phyloP scores from a whole-genome alignment of 2,888 invertebrate genomes.

The Caenorhabditis becei region DNA sequence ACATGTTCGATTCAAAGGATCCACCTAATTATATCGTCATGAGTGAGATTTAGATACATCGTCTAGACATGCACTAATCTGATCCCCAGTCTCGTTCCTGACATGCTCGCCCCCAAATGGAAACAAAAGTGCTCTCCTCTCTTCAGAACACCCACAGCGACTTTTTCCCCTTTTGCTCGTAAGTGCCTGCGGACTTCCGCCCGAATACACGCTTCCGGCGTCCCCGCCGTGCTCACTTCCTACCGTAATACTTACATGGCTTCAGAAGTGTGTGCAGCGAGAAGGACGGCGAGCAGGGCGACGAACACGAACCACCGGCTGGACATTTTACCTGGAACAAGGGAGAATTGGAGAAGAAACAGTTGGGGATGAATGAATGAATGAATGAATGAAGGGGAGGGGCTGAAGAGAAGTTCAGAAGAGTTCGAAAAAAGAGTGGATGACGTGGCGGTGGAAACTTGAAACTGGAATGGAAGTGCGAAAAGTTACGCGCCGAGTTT shows the following conservation, averaged over 20 bases:
- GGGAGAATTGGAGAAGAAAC: neutral
- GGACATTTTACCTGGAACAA: conserved; percentile 47
- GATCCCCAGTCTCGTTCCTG: neutral
- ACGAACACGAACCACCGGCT: conserved; percentile 38
- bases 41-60: neutral
- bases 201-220: conserved; percentile 9
- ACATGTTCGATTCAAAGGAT: too few relatives aligned
- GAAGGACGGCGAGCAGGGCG: conserved; percentile 36
- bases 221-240: neutral
- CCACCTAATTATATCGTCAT: too few relatives aligned
- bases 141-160: conserved; percentile 14
- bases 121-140: conserved; percentile 10
- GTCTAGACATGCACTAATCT: conserved; percentile 15
- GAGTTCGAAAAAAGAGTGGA: conserved; percentile 23
- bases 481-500: conserved; percentile 9
- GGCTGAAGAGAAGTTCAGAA: neutral
- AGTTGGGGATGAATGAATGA: conserved; percentile 11
- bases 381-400: conserved; percentile 1
- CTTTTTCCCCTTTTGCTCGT: conserved; percentile 6
- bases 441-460: conserved; percentile 43
- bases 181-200: conserved; percentile 27
- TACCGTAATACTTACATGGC: conserved; percentile 46
- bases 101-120: neutral
- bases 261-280: conserved; percentile 41
- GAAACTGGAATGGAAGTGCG: conserved; percentile 13